Percentiles rank a stretch among this genome's conserved stretches.
These are phyloP conservation scores for Crotalus viridis DNA, from an alignment of 2,113 vertebrate genomes.

Conservation along the genomic window DNA sequence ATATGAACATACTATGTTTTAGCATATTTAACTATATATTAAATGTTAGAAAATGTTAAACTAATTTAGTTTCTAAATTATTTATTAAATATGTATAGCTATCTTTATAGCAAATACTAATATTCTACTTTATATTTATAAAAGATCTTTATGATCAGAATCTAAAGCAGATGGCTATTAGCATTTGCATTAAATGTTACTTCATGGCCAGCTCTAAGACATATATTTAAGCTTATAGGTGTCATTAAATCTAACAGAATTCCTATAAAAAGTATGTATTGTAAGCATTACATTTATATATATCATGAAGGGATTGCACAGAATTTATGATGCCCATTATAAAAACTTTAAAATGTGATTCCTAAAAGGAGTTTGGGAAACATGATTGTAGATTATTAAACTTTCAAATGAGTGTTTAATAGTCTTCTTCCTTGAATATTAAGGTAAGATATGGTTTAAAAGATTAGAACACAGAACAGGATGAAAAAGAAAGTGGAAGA, in stretches of 20 bases:
- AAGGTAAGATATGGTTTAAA: neutral
- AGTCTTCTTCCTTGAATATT: neutral
- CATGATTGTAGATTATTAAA: neutral
- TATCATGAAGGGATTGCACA: neutral
- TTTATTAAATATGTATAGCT: neutral
- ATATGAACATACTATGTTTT: neutral
- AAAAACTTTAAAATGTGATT: neutral
- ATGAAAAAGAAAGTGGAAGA: neutral
- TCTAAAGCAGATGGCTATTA: neutral
- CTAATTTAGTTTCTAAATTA: neutral
- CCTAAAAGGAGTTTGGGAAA: neutral
- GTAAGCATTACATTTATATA: neutral
- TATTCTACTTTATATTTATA: neutral
- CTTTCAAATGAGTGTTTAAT: neutral
- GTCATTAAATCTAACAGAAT: neutral
- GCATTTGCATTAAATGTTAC: neutral
- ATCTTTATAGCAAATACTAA: neutral
- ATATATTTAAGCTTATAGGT: neutral
- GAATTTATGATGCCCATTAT: neutral
- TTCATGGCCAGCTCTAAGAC: neutral
- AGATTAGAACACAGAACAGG: neutral
- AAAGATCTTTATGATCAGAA: neutral
- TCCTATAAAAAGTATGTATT: neutral
- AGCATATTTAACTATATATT: neutral
- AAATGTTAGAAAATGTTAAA: neutral